Percentiles rank a stretch among this genome's conserved stretches.
These are phyloP conservation scores for Mycteria americana DNA, from an alignment of 2,797 vertebrate species.

Conservation along the genomic window DNA sequence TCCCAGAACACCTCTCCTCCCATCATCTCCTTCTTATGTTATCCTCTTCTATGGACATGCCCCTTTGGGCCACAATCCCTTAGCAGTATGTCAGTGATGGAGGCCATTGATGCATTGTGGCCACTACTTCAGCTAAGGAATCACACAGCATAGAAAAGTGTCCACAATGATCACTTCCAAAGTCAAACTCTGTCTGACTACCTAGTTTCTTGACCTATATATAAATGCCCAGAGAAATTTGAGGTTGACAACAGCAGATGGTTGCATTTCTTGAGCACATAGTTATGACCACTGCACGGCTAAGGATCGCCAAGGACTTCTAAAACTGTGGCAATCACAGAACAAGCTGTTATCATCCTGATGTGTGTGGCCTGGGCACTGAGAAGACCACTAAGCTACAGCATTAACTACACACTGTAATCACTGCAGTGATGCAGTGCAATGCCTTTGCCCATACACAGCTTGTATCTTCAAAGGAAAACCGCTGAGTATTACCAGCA, in stretches of 20 bases:
- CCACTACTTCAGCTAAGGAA: not conserved
- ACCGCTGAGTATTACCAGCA: not conserved
- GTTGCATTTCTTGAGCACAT: not conserved
- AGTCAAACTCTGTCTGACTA: not conserved
- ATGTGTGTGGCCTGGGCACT: not conserved
- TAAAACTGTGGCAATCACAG: not conserved
- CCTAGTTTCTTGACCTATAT: not conserved
- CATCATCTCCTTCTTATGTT: not conserved
- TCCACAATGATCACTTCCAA: not conserved
- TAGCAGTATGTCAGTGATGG: not conserved
- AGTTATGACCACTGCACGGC: not conserved
- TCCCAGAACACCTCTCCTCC: not conserved
- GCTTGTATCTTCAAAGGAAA: not conserved
- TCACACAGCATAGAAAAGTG: not conserved
- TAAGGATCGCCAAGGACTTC: not conserved
- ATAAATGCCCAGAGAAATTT: not conserved
- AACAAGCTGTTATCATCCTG: not conserved
- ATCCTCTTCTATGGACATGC: not conserved
- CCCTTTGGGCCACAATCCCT: not conserved
- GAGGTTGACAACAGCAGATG: not conserved
- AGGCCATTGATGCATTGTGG: not conserved
- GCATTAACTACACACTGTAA: not conserved
- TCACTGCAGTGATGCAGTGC: not conserved
- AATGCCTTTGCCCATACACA: not conserved
- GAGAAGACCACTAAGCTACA: not conserved